Conservation (phyloP, 2,797 vertebrate species). For the Sebastiscus albofasciatus region DNA sequence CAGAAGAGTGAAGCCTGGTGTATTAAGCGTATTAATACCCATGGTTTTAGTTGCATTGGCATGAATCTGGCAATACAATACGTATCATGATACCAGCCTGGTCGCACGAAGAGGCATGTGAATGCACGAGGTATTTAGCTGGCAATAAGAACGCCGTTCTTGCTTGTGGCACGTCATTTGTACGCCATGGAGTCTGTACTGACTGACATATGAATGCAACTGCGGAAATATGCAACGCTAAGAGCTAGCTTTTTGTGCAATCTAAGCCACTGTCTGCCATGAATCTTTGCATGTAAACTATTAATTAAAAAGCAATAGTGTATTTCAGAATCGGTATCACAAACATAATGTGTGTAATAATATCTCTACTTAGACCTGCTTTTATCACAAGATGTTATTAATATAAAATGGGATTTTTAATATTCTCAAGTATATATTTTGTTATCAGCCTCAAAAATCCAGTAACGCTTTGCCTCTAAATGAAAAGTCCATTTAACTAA, state of each 20-base stretch:
- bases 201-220: fast-evolving
- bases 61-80: no score
- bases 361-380: not conserved
- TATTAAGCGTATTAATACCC: not conserved
- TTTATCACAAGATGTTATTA: not conserved
- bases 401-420: not conserved
- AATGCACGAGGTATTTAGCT: fast-evolving
- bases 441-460: not conserved
- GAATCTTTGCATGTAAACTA: not conserved
- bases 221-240: no score
- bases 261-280: not conserved
- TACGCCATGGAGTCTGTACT: no score
- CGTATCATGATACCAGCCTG: not conserved
- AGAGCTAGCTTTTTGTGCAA: not conserved
- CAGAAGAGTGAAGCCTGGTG: not conserved
- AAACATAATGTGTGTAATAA: not conserved
- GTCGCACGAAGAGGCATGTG: no score
- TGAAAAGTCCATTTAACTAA: not conserved
- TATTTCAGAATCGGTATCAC: not conserved
- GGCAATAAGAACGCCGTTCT: no score
- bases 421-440: not conserved
- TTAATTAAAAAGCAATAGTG: not conserved
- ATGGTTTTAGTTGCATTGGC: no score
- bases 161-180: no score
- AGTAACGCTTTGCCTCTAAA: not conserved